Base-by-base conservation (phyloP, 2,888 invertebrate species). In the Thecophora atra region DNA sequence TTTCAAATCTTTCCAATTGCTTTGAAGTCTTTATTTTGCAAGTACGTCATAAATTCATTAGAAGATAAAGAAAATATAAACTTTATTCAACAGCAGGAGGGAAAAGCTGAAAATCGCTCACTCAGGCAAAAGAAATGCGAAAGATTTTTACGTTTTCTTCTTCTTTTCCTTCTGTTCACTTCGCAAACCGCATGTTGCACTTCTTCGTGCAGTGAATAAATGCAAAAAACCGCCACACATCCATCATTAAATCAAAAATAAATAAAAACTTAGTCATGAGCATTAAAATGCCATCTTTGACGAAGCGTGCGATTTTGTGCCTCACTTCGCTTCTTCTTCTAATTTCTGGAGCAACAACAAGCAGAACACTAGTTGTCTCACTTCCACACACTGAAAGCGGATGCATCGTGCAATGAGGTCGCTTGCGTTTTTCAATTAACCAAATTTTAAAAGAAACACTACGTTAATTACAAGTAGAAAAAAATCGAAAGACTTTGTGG, bases 251-350 rank as follows among this genome's bases (percentile, higher is more conserved):
- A 37, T 19, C 30, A 62, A 51, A 26, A 26, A 52, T n/a, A 47
- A 67, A 67, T n/a, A 47, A 67, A 67, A 58, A 17, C 70, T 70
- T 63, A 72, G 67, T 64, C 67, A 56, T 67, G 67, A 52, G 62
- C 67, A 62, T 26, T 42, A 30, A 72, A 68, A 56, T 63, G 69
- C 75, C 72, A 66, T 67, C 63, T 73, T 76, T 79, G 76, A 76
- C 77, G 76, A 74, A 80, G 81, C 81, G 76, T 81, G 77, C 71
- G 74, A 62, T 76, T 76, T 76, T 63, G 72, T 47, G 51, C 37
- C 11, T 37, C 37, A 37, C 37, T 37, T 37, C 37, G 11, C 11
- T 37, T 37, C 37, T 58, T 69, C 60, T 11, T 60, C 47, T 69
- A 13, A 69, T 69, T 60, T 69, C 60, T 69, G 6, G 26, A 30